phyloP scores from a whole-genome alignment of 2,888 invertebrate species.

The Microctonus hyperodae region DNA sequence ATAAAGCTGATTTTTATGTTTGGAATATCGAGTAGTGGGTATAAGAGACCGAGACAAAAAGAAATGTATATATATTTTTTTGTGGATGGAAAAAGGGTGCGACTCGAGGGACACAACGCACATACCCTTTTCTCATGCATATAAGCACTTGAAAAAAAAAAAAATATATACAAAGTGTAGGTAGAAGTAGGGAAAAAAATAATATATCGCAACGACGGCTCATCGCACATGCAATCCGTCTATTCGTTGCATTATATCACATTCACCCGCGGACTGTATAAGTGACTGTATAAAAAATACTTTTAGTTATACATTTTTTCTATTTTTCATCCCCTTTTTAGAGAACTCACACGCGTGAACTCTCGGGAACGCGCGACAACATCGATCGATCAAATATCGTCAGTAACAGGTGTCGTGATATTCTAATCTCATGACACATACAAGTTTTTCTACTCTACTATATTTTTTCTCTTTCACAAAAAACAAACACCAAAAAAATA shows the following conservation, averaged over 20 bases:
- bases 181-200: slow-evolving; percentile 2
- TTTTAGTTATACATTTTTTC: slow-evolving; percentile 43
- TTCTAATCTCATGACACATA: slow-evolving; percentile 50
- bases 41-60: slow-evolving; percentile 27
- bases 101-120: slow-evolving; percentile 40
- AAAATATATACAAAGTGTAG: background rate
- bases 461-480: slow-evolving; percentile 34
- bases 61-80: slow-evolving; percentile 29
- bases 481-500: too few relatives aligned
- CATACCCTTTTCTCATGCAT: slow-evolving; percentile 23
- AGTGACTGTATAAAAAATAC: slow-evolving; percentile 17
- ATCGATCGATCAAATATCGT: slow-evolving; percentile 60
- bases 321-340: slow-evolving; percentile 27
- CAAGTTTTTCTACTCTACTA: slow-evolving; percentile 61
- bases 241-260: slow-evolving; percentile 8
- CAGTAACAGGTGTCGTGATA: slow-evolving; percentile 53
- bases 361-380: slow-evolving; percentile 31
- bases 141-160: slow-evolving; percentile 14
- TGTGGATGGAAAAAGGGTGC: slow-evolving; percentile 46
- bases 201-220: slow-evolving; percentile 41
- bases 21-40: slow-evolving; percentile 52
- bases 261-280: slow-evolving; percentile 16
- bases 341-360: slow-evolving; percentile 19
- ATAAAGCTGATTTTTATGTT: slow-evolving; percentile 60
- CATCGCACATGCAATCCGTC: slow-evolving; percentile 32